Conservation (phyloP, 2,888 invertebrate species). For the Rhimphoctona megacephalus region DNA sequence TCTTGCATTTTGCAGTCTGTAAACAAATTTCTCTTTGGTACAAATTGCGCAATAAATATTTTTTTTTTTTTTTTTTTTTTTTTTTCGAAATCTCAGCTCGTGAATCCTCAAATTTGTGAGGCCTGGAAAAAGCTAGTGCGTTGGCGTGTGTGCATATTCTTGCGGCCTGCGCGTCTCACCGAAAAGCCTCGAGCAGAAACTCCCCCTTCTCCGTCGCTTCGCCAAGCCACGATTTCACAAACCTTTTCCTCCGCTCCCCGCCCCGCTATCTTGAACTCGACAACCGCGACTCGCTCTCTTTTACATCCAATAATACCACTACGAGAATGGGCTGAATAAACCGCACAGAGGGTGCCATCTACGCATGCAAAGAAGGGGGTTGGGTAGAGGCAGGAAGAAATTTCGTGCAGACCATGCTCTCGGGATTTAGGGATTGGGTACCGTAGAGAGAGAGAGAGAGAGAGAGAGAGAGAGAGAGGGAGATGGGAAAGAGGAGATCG, state of each 20-base stretch:
- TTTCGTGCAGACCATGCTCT: conserved; percentile 78
- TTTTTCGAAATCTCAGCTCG: neutral
- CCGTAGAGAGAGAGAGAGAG: conserved; percentile 19
- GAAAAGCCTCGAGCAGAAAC: neutral
- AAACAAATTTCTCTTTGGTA: neutral
- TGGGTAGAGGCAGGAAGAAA: neutral
- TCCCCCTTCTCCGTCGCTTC: neutral
- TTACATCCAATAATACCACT: conserved; percentile 86
- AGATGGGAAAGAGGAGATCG: conserved; percentile 56
- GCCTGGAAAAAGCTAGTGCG: neutral
- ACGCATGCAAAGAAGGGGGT: conserved; percentile 3
- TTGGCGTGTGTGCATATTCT: neutral
- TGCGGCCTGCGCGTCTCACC: conserved; percentile 2
- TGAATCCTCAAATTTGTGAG: neutral
- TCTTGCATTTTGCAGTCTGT: neutral
- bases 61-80: neutral
- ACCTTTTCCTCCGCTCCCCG: conserved; percentile 10
- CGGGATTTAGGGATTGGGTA: conserved; percentile 9
- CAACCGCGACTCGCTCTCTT: conserved; percentile 87
- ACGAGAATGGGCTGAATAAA: conserved; percentile 87
- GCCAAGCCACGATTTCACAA: neutral
- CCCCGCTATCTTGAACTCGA: conserved; percentile 85
- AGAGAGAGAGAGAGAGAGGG: conserved; percentile 29
- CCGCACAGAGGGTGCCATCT: conserved; percentile 83
- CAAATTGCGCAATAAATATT: neutral